Percentiles rank a stretch among this genome's conserved stretches.
Evolutionary conservation across 92 coral and sea anemone genomes (phyloP).

Genomic region (Epizoanthus rinbou): DNA sequence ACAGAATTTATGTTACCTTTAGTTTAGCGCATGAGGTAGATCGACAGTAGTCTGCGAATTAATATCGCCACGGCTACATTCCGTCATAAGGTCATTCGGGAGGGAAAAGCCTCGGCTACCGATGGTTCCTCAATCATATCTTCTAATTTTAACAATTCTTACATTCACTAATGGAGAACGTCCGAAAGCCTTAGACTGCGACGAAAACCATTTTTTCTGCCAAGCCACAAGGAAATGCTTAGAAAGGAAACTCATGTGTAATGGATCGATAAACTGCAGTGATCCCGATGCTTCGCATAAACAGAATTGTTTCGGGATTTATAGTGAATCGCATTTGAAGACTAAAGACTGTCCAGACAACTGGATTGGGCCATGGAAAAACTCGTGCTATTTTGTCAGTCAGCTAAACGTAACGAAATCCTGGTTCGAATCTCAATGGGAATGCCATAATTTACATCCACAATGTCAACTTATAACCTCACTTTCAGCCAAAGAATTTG

Average conservation of each 20-base stretch:
- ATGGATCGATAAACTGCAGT: constrained; percentile 9
- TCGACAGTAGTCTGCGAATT: too few relatives aligned
- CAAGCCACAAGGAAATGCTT: constrained; percentile 20
- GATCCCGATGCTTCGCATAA: not conserved
- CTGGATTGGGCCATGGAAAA: constrained; percentile 31
- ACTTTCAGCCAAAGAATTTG: constrained; percentile 1
- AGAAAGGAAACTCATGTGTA: constrained; percentile 12
- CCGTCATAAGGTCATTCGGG: too few relatives aligned
- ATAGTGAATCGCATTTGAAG: not conserved
- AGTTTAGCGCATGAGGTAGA: not conserved
- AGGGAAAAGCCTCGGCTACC: not conserved
- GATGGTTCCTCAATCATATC: not conserved
- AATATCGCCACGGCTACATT: too few relatives aligned
- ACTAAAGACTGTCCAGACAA: constrained; percentile 11
- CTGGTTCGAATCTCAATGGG: constrained; percentile 13
- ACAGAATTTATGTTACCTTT: not conserved
- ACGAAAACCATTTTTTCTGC: constrained; percentile 6
- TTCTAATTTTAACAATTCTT: not conserved
- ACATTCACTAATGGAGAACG: constrained; percentile 9
- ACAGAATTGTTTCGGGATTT: constrained; percentile 2
- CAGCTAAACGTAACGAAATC: constrained; percentile 20
- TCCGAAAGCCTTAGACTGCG: not conserved
- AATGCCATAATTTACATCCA: constrained; percentile 17
- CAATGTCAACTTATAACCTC: not conserved
- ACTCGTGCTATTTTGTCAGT: constrained; percentile 22